These are phyloP conservation scores for Eupeodes latifasciatus DNA, from an alignment of 2,888 invertebrate genomes.

Conservation along the genomic window DNA sequence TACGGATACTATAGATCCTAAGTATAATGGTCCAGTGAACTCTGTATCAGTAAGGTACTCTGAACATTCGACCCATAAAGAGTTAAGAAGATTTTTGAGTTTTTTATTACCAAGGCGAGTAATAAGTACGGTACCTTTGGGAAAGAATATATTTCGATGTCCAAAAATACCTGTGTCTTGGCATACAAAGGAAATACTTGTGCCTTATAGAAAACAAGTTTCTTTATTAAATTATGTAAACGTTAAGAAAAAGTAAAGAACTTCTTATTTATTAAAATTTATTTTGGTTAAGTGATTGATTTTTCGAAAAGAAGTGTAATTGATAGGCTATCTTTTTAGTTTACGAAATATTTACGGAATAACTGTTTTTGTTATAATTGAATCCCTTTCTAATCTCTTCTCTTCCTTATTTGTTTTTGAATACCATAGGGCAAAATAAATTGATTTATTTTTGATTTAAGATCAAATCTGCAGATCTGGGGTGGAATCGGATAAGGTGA, in stretches of 20 bases:
- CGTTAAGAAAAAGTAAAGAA: neutral
- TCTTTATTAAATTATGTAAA: slow-evolving; percentile 43
- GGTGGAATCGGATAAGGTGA: too few species aligned
- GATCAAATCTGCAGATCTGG: too few species aligned
- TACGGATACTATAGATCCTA: slow-evolving; percentile 83
- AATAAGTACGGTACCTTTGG: slow-evolving; percentile 87
- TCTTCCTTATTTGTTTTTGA: too few species aligned
- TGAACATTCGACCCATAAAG: slow-evolving; percentile 89
- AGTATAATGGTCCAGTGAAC: slow-evolving; percentile 87
- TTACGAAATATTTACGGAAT: too few species aligned
- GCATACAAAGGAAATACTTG: slow-evolving; percentile 79
- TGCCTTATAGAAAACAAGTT: slow-evolving; percentile 64
- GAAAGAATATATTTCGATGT: slow-evolving; percentile 79
- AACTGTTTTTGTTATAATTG: too few species aligned
- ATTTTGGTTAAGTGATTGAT: too few species aligned
- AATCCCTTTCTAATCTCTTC: too few species aligned
- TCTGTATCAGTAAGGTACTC: slow-evolving; percentile 84
- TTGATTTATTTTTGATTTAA: too few species aligned
- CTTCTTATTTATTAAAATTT: too few species aligned
- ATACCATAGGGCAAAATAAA: too few species aligned
- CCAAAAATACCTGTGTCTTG: slow-evolving; percentile 80
- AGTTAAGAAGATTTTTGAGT: slow-evolving; percentile 89
- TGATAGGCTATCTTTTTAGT: too few species aligned
- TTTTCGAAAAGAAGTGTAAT: neutral
- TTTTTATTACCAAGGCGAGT: slow-evolving; percentile 88